Percentiles rank a stretch among this genome's conserved stretches.
Conservation (phyloP, 2,113 vertebrate species). For the Muntiacus reevesi region DNA sequence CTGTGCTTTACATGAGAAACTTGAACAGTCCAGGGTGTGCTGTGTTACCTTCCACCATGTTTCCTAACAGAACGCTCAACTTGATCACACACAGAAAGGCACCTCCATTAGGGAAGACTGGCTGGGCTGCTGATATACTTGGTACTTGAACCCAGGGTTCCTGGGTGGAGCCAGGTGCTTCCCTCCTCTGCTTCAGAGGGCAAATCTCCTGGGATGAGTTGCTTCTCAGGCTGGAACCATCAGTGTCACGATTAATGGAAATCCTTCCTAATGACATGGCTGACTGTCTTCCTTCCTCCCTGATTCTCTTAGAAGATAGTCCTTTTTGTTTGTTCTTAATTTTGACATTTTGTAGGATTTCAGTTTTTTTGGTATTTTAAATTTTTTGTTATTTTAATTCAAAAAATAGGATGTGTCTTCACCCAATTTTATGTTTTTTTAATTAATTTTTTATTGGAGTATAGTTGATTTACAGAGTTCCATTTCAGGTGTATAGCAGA, state of each 20-base stretch:
- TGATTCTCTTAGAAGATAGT: background rate
- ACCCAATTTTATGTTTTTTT: background rate
- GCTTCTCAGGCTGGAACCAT: background rate
- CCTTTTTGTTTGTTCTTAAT: background rate
- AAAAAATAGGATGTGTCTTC: background rate
- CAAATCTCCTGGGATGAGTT: background rate
- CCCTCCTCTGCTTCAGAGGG: background rate
- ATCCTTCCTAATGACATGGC: background rate
- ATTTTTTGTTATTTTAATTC: background rate
- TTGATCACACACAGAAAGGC: background rate
- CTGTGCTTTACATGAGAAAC: background rate
- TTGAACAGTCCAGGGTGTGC: fast-evolving
- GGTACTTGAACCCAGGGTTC: background rate
- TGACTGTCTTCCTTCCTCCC: background rate
- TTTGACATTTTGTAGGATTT: background rate
- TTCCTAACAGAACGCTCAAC: background rate
- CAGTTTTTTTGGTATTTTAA: background rate
- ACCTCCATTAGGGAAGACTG: background rate
- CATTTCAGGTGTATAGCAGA: background rate
- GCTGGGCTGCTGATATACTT: background rate
- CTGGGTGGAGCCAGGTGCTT: background rate
- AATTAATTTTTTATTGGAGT: background rate
- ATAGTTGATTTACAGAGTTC: background rate
- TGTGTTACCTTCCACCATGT: background rate
- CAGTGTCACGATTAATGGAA: background rate